Percentiles rank a stretch among this genome's conserved stretches.
Evolutionary conservation across 1,140 invertebrate species (phyloP).

Genomic region (Globodera ellingtonae): DNA sequence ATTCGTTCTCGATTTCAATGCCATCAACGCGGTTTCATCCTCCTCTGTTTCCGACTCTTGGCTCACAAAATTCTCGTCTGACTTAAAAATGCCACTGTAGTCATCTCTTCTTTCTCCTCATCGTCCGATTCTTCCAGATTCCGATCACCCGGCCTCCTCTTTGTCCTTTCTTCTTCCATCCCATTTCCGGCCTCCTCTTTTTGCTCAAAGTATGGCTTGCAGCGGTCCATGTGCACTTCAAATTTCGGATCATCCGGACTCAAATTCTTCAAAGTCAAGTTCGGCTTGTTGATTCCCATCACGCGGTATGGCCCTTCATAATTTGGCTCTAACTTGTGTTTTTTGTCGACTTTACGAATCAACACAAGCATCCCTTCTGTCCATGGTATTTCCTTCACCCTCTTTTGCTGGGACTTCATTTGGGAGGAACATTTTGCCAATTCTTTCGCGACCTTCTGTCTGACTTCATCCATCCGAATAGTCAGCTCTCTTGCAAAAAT

Average conservation of each 20-base stretch:
- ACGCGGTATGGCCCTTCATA: conserved; percentile 4
- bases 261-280: background rate
- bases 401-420: background rate
- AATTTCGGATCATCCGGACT: background rate
- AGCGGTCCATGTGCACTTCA: conserved; percentile 3
- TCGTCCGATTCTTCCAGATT: background rate
- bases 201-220: background rate
- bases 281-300: conserved; percentile 2
- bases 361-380: background rate
- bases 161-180: background rate
- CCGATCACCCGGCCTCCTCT: background rate
- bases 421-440: background rate
- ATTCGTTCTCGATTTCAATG: too few relatives aligned
- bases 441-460: background rate
- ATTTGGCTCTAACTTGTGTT: background rate
- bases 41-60: too few relatives aligned
- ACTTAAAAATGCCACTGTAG: background rate
- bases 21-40: too few relatives aligned
- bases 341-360: background rate
- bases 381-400: background rate
- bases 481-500: background rate
- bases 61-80: background rate
- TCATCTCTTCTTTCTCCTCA: background rate
- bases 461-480: background rate
- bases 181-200: background rate